A percentile compares a stretch with the other conserved stretches of the same genome.
Evolutionary conservation across 2,797 vertebrate genomes (phyloP).

Genomic region (Tangara arthus): DNA sequence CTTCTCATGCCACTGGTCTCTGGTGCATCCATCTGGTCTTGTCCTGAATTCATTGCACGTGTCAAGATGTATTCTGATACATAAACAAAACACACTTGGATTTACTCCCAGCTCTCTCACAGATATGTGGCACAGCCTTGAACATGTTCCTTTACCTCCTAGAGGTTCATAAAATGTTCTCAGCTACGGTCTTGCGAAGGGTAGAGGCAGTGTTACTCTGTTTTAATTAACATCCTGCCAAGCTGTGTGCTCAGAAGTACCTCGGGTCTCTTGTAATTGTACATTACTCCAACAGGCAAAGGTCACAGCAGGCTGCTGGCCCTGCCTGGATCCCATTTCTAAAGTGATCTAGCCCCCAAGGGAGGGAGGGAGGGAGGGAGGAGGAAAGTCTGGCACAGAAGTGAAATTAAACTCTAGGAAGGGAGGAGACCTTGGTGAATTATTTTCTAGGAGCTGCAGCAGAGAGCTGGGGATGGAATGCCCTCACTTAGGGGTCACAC

Average conservation of each 20-base stretch:
- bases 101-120: constrained; percentile 8
- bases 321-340: neutral
- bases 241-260: neutral
- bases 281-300: neutral
- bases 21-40: neutral
- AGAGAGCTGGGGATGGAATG: neutral
- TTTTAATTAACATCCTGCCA: neutral
- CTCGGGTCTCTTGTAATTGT: neutral
- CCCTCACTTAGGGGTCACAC: neutral
- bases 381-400: neutral
- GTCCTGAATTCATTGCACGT: neutral
- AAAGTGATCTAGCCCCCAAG: neutral
- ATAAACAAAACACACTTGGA: neutral
- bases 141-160: neutral
- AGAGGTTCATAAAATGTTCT: neutral
- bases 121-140: neutral
- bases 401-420: neutral
- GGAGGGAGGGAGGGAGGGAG: neutral
- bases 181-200: neutral
- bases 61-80: neutral
- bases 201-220: neutral
- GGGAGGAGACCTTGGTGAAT: neutral
- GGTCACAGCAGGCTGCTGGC: neutral
- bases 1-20: neutral
- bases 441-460: rapidly evolving